Percentiles rank a stretch among this genome's conserved stretches.
Evolutionary conservation across 2,888 invertebrate genomes (phyloP).

Genomic region (Helobdella robusta): DNA sequence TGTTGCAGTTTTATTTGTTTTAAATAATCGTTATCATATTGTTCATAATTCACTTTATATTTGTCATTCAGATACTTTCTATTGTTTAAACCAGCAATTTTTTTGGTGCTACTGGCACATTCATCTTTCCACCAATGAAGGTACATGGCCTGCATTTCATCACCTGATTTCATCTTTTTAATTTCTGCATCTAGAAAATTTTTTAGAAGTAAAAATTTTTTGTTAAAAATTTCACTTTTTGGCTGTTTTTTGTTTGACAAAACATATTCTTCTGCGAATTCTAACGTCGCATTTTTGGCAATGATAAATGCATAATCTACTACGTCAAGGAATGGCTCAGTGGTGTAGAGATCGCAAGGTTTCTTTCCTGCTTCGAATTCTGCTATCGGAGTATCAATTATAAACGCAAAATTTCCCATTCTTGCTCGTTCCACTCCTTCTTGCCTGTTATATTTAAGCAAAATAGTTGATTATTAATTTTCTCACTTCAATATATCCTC

Average conservation of each 20-base stretch:
- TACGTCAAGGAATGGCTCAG: conserved; percentile 34
- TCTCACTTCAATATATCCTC: too few relatives aligned
- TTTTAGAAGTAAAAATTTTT: conserved; percentile 22
- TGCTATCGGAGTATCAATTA: conserved; percentile 34
- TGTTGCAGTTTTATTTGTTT: too few relatives aligned
- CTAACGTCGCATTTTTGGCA: conserved; percentile 22
- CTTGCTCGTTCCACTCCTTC: conserved; percentile 34
- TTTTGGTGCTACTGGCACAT: conserved; percentile 25
- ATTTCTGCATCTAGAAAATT: conserved; percentile 29
- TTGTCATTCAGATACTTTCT: too few relatives aligned
- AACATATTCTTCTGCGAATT: background rate
- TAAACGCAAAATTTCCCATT: conserved; percentile 33
- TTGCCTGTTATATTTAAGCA: too few relatives aligned
- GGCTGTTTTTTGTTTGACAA: background rate
- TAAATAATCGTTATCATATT: too few relatives aligned
- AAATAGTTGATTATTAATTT: too few relatives aligned
- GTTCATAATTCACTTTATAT: too few relatives aligned
- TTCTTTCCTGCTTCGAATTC: conserved; percentile 31
- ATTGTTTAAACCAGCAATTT: too few relatives aligned
- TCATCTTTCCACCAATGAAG: conserved; percentile 35
- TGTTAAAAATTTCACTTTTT: background rate
- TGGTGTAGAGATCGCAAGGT: conserved; percentile 36
- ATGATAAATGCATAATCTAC: conserved; percentile 34
- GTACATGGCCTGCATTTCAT: conserved; percentile 32
- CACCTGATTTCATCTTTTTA: conserved; percentile 23